Conservation (phyloP, 2,888 invertebrate genomes). For the Ennomos erosarius region DNA sequence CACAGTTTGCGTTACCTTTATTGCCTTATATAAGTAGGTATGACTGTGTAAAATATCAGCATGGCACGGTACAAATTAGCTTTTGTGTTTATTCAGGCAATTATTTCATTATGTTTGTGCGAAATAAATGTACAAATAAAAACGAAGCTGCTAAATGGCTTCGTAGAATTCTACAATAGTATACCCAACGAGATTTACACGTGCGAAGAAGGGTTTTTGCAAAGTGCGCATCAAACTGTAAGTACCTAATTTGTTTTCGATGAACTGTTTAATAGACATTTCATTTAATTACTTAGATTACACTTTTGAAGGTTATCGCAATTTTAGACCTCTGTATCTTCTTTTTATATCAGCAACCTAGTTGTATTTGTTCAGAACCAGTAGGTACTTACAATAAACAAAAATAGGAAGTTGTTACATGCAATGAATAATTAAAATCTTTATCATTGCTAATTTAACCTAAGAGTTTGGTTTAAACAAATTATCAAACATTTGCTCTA, state of each 20-base stretch:
- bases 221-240: constrained; percentile 77
- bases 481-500: too few species aligned
- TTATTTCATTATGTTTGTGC: constrained; percentile 54
- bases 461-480: too few species aligned
- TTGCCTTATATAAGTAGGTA: constrained; percentile 46
- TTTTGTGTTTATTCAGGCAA: constrained; percentile 49
- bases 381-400: too few species aligned
- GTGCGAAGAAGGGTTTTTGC: constrained; percentile 74
- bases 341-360: constrained; percentile 13
- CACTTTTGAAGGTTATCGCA: constrained; percentile 45
- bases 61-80: constrained; percentile 55
- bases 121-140: constrained; percentile 59
- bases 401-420: too few species aligned
- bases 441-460: too few species aligned
- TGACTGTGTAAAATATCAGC: constrained; percentile 54
- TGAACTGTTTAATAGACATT: too few species aligned
- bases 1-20: constrained; percentile 9
- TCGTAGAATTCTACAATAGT: constrained; percentile 78
- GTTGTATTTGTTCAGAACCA: too few species aligned
- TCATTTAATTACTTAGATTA: constrained; percentile 4
- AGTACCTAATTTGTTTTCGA: constrained; percentile 47
- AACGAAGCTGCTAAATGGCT: constrained; percentile 63
- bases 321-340: constrained; percentile 28
- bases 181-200: constrained; percentile 71
- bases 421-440: too few species aligned